Evolutionary conservation across 1,140 invertebrate species (phyloP).

Genomic region (Holcopasites calliopsidis): DNA sequence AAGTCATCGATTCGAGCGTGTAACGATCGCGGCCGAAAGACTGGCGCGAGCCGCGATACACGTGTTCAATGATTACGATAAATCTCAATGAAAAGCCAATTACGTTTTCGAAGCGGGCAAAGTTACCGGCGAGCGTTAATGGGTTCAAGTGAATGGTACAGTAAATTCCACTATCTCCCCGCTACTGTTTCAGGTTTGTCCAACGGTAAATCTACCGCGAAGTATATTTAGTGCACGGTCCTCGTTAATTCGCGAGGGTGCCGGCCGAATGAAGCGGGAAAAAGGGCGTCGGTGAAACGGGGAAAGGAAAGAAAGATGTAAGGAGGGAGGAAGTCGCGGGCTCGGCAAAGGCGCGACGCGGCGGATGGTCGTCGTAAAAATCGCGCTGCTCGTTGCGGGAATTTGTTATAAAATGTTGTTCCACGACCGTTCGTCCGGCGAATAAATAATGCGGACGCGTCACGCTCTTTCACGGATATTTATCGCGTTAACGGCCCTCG

Average conservation of each 20-base stretch:
- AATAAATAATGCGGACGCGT: conserved; percentile 30
- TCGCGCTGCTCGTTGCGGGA: background rate
- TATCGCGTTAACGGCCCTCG: conserved; percentile 39
- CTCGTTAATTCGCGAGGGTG: conserved; percentile 50
- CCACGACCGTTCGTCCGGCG: background rate
- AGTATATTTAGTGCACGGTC: conserved; percentile 46
- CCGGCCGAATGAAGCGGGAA: background rate
- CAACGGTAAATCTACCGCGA: conserved; percentile 43
- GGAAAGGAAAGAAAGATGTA: background rate
- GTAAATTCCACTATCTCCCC: conserved; percentile 61
- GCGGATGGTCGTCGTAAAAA: conserved; percentile 22
- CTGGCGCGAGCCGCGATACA: conserved; percentile 3
- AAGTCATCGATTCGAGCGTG: conserved; percentile 6
- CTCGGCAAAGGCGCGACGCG: background rate
- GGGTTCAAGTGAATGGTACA: conserved; percentile 65
- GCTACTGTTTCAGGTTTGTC: conserved; percentile 53
- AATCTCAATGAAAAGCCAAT: conserved; percentile 64
- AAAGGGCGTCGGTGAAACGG: no score
- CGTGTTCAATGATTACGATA: conserved; percentile 62
- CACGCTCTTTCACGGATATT: conserved; percentile 23
- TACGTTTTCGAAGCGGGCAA: conserved; percentile 42
- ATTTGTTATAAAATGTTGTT: conserved; percentile 24
- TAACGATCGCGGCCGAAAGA: conserved; percentile 25
- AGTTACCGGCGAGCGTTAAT: conserved; percentile 60
- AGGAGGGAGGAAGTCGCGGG: background rate